Evolutionary conservation across 2,888 invertebrate species (phyloP).

Genomic region (Mamestra brassicae): DNA sequence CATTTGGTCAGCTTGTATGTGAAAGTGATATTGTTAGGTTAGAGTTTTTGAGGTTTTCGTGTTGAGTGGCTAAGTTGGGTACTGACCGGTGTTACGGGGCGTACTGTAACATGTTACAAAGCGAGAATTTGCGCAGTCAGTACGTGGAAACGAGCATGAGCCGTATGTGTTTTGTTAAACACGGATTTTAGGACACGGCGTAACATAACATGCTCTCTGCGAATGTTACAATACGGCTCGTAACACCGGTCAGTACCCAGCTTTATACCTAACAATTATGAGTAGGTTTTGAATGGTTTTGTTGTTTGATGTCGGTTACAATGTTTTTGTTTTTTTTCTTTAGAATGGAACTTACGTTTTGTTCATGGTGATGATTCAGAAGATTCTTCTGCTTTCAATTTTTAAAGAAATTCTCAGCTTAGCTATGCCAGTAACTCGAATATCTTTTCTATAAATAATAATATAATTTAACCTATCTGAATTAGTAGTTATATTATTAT

Average conservation of each 20-base stretch:
- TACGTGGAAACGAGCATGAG: no score
- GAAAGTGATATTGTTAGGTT: slow-evolving; percentile 73
- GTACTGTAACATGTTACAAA: no score
- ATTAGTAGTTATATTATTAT: no score
- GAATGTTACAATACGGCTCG: no score
- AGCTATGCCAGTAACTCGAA: no score
- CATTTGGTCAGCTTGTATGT: slow-evolving; percentile 73
- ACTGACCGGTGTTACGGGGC: no score
- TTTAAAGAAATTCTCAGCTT: not conserved
- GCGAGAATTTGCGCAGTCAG: no score
- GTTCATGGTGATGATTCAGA: not conserved
- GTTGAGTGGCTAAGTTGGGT: slow-evolving; percentile 13
- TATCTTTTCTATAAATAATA: not conserved
- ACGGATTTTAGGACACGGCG: no score
- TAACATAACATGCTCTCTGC: no score
- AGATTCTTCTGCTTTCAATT: no score
- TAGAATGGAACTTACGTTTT: not conserved
- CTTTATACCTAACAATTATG: slow-evolving; percentile 1
- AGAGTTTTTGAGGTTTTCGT: slow-evolving; percentile 55
- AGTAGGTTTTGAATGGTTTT: not conserved
- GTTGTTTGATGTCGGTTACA: not conserved
- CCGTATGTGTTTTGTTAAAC: no score
- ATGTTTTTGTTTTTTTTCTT: not conserved
- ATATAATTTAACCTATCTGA: not conserved
- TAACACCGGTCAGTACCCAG: no score